A percentile compares a stretch with the other conserved stretches of the same genome.
Conservation (phyloP, 2,888 invertebrate genomes). For the Lacanobia oleracea region DNA sequence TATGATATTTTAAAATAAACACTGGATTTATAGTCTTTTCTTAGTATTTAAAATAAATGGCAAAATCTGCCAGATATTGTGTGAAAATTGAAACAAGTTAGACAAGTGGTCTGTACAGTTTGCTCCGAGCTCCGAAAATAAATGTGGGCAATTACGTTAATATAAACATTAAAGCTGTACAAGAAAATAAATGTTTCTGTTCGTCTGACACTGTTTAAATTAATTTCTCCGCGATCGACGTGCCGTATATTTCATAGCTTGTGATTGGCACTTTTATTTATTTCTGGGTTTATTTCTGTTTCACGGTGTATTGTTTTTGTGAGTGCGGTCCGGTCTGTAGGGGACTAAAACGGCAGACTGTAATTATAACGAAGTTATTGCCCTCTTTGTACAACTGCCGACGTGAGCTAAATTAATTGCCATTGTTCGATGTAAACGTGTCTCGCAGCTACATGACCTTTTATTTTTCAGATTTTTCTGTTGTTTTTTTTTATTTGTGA, state of each 20-base stretch:
- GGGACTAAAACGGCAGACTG: neutral
- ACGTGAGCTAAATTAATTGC: conserved; percentile 10
- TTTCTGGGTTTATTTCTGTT: conserved; percentile 43
- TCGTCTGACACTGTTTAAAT: conserved; percentile 61
- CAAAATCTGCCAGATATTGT: conserved; percentile 22
- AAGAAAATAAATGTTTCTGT: conserved; percentile 50
- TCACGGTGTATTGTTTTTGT: conserved; percentile 40
- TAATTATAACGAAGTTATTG: neutral
- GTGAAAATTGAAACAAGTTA: conserved; percentile 20
- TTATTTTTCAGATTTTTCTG: neutral
- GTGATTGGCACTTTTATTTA: conserved; percentile 62
- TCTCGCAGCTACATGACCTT: neutral
- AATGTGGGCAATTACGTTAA: conserved; percentile 62
- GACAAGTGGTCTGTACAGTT: conserved; percentile 22
- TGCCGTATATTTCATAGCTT: conserved; percentile 51
- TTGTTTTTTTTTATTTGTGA: too few relatives aligned
- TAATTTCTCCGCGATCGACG: conserved; percentile 48
- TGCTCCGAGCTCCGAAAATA: conserved; percentile 58
- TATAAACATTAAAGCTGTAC: conserved; percentile 61
- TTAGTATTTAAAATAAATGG: conserved; percentile 39
- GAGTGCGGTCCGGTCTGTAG: conserved; percentile 2
- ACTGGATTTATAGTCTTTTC: conserved; percentile 28
- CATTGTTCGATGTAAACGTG: conserved; percentile 11
- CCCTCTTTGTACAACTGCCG: neutral
- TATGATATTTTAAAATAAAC: conserved; percentile 52